Percentiles rank a stretch among this genome's conserved stretches.
These are phyloP conservation scores for Epinotia brunnichana DNA, from an alignment of 2,888 invertebrate genomes.

Conservation along the genomic window DNA sequence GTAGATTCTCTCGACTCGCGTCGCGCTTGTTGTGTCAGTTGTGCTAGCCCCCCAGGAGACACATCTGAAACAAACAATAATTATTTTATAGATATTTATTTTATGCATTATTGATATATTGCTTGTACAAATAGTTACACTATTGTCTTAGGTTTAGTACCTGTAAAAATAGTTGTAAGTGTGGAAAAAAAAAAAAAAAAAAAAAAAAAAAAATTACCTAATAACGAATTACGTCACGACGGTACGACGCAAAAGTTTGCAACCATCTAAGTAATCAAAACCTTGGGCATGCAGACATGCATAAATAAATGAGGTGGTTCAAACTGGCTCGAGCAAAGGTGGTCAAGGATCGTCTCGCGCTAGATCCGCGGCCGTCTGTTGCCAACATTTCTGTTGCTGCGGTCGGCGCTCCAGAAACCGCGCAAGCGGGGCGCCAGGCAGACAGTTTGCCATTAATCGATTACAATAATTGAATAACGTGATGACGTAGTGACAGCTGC, in stretches of 20 bases:
- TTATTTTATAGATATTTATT: constrained; percentile 31
- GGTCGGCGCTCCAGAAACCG: constrained; percentile 61
- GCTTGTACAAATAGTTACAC: too few species aligned
- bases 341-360: constrained; percentile 56
- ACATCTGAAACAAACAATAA: constrained; percentile 41
- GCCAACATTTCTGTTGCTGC: constrained; percentile 49
- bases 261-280: constrained; percentile 53
- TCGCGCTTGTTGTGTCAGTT: too few species aligned
- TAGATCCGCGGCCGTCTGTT: constrained; percentile 46
- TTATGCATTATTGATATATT: constrained; percentile 27
- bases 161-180: too few species aligned
- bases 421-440: constrained; percentile 60
- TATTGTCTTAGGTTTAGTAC: too few species aligned
- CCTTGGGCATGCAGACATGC: constrained; percentile 57
- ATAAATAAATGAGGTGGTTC: constrained; percentile 53
- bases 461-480: constrained; percentile 74
- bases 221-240: constrained; percentile 27
- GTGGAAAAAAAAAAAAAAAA: too few species aligned
- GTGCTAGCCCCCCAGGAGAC: too few species aligned
- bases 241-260: constrained; percentile 48
- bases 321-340: constrained; percentile 53
- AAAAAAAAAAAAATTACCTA: not conserved
- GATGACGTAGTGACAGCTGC: constrained; percentile 78
- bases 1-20: too few species aligned
- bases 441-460: constrained; percentile 76